Evolutionary conservation across 1,140 invertebrate genomes (phyloP).

Genomic region (Drosophila lowei): DNA sequence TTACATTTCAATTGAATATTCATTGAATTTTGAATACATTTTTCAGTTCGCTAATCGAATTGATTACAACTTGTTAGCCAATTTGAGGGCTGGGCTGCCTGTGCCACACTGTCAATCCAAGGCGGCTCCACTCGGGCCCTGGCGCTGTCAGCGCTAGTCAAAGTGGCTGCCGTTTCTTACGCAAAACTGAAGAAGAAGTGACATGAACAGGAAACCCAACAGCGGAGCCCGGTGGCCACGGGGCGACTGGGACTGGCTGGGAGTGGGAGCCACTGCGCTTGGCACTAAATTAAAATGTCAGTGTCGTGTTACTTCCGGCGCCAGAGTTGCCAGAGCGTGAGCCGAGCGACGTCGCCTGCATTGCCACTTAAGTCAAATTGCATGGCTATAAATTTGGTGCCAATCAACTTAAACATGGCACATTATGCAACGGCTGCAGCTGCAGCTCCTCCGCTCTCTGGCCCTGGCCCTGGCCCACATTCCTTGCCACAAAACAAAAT

Average conservation of each 20-base stretch:
- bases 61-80: too few relatives aligned
- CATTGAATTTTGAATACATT: too few relatives aligned
- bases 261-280: constrained; percentile 41
- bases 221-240: neutral
- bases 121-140: neutral
- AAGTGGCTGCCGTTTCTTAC: constrained; percentile 51
- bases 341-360: constrained; percentile 27
- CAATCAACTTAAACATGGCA: constrained; percentile 74
- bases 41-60: too few relatives aligned
- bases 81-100: too few relatives aligned
- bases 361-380: constrained; percentile 77
- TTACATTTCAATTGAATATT: too few relatives aligned
- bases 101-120: too few relatives aligned
- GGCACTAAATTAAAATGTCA: constrained; percentile 81
- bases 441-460: constrained; percentile 1
- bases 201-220: constrained; percentile 38
- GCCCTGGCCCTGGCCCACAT: neutral
- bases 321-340: constrained; percentile 28
- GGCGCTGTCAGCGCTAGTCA: constrained; percentile 49
- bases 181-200: constrained; percentile 43
- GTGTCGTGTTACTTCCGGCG: constrained; percentile 78
- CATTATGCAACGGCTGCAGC: constrained; percentile 55
- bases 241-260: neutral
- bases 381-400: constrained; percentile 78
- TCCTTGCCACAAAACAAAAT: constrained; percentile 15